A percentile compares a stretch with the other conserved stretches of the same genome.
phyloP scores from a whole-genome alignment of 2,888 invertebrate genomes.

The Caenorhabditis angaria region DNA sequence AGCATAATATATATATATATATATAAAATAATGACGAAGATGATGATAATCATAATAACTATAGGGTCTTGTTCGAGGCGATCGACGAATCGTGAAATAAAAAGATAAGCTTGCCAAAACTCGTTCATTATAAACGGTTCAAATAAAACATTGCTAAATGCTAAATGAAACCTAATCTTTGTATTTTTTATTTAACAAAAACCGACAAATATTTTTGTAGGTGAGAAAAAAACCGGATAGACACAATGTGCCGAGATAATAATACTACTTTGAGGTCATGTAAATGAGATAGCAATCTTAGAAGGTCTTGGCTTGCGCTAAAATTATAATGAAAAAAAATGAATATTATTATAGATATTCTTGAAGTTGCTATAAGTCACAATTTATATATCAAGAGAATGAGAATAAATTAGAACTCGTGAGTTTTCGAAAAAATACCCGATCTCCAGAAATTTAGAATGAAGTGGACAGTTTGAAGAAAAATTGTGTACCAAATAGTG shows the following conservation, averaged over 20 bases:
- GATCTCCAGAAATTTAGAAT: too few species aligned
- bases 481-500: too few species aligned
- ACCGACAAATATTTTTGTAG: constrained; percentile 8
- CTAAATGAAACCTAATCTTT: constrained; percentile 14
- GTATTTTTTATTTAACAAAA: too few species aligned
- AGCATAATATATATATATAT: too few species aligned
- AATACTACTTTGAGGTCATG: constrained; percentile 9
- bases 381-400: too few species aligned
- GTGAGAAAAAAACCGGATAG: constrained; percentile 8
- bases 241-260: constrained; percentile 3
- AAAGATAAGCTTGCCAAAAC: constrained; percentile 11
- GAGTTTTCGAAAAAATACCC: too few species aligned
- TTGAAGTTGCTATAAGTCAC: not conserved
- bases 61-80: constrained; percentile 4
- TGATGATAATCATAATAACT: not conserved
- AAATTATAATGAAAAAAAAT: constrained; percentile 16
- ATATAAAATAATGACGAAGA: not conserved
- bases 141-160: not conserved
- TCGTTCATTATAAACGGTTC: not conserved
- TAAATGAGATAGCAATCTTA: constrained; percentile 5
- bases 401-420: too few species aligned
- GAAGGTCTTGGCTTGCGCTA: constrained; percentile 5
- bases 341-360: constrained; percentile 13
- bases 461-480: too few species aligned
- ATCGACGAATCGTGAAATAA: not conserved